These are phyloP conservation scores for Abramis brama DNA, from an alignment of 2,113 vertebrate species.

Conservation along the genomic window DNA sequence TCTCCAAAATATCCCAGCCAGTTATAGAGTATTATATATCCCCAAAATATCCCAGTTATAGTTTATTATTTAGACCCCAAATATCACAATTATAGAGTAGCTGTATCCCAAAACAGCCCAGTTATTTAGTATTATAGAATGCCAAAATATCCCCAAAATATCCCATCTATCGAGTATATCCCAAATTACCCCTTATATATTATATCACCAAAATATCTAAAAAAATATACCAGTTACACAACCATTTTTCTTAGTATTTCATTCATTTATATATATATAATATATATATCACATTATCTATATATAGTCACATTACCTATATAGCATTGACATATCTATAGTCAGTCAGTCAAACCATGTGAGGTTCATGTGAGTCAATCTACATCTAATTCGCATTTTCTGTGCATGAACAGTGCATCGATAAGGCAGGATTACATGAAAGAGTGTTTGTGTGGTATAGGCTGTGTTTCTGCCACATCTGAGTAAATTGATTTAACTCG, in stretches of 20 bases:
- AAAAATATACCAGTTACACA: no score
- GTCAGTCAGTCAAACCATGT: constrained; percentile 38
- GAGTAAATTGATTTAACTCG: not conserved
- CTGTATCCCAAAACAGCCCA: not conserved
- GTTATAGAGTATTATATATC: not conserved
- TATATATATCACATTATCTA: no score
- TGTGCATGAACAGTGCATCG: no score
- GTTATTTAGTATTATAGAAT: no score
- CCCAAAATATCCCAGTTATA: not conserved
- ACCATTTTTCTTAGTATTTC: no score
- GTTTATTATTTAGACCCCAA: not conserved
- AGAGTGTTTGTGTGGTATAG: not conserved
- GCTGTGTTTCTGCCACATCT: not conserved
- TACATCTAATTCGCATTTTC: constrained; percentile 4
- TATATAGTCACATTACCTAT: not conserved
- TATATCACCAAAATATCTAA: no score
- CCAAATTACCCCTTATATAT: no score
- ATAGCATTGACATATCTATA: not conserved
- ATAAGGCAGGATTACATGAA: not conserved
- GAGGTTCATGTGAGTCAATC: not conserved
- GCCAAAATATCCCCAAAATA: no score
- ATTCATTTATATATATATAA: no score
- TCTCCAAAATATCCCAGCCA: not conserved
- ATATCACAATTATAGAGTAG: no score
- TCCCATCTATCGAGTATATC: no score